Evolutionary conservation across 35 echinoderm and acorn worm genomes (phyloP).

Genomic region (Apostichopus parvimensis): DNA sequence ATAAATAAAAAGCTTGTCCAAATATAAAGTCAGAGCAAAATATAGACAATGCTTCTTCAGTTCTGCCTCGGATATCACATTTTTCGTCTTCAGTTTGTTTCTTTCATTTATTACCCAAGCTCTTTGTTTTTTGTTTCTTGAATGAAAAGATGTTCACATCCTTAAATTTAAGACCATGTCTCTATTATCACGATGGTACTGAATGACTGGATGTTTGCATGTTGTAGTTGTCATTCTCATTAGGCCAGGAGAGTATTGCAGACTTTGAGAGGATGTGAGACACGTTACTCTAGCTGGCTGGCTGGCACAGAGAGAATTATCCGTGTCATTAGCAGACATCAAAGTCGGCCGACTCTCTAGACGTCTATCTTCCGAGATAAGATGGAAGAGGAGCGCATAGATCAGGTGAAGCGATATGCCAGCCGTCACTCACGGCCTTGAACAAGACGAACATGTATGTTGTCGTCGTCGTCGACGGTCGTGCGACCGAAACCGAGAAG

Average conservation of each 20-base stretch:
- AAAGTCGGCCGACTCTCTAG: background rate
- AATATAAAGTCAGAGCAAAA: too few relatives aligned
- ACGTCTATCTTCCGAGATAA: background rate
- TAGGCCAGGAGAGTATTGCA: background rate
- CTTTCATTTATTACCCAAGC: too few relatives aligned
- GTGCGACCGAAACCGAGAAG: background rate
- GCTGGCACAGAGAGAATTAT: background rate
- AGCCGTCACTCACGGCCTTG: background rate
- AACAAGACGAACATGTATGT: too few relatives aligned
- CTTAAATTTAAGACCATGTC: too few relatives aligned
- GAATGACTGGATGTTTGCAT: background rate
- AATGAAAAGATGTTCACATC: too few relatives aligned
- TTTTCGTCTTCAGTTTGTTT: too few relatives aligned
- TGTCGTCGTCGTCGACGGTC: too few relatives aligned
- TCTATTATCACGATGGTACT: background rate
- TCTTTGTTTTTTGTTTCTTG: too few relatives aligned
- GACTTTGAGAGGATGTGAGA: background rate
- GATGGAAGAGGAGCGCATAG: background rate
- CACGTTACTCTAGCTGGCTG: background rate
- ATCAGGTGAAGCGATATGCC: conserved; percentile 1
- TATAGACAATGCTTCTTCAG: too few relatives aligned
- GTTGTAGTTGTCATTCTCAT: background rate
- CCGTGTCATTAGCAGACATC: background rate
- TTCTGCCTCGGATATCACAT: too few relatives aligned
- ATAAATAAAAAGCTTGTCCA: too few relatives aligned